Percentiles rank a stretch among this genome's conserved stretches.
phyloP scores from a whole-genome alignment of 2,888 invertebrate species.

The Leucoptera coffeella region DNA sequence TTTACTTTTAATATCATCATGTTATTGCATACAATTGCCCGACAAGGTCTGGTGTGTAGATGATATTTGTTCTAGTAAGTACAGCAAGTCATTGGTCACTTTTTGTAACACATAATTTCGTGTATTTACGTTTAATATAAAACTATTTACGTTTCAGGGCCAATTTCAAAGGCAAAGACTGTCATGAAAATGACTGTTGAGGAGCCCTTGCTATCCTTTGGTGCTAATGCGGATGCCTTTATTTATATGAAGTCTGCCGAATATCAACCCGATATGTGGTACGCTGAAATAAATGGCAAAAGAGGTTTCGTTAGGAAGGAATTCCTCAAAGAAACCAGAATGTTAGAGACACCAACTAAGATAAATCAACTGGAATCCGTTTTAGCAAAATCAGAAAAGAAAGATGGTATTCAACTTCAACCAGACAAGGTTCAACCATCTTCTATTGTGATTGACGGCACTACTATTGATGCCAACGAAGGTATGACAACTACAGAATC shows the following conservation, averaged over 20 bases:
- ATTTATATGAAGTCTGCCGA: slow-evolving; percentile 70
- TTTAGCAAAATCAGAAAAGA: slow-evolving; percentile 12
- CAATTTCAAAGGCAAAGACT: slow-evolving; percentile 58
- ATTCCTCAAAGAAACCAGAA: slow-evolving; percentile 55
- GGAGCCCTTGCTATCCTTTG: slow-evolving; percentile 56
- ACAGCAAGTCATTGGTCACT: not conserved
- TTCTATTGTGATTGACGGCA: slow-evolving; percentile 61
- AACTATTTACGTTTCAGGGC: slow-evolving; percentile 31
- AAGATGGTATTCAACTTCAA: too few relatives aligned
- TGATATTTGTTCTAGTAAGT: slow-evolving; percentile 62
- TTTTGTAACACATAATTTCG: not conserved
- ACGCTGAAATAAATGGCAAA: slow-evolving; percentile 60
- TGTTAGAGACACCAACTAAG: slow-evolving; percentile 21
- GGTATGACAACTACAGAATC: not conserved
- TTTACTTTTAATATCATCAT: slow-evolving; percentile 22
- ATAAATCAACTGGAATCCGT: slow-evolving; percentile 7
- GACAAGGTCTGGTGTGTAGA: slow-evolving; percentile 67
- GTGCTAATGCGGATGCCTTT: slow-evolving; percentile 44
- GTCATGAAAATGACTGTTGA: slow-evolving; percentile 49
- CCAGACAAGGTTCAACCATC: slow-evolving; percentile 33
- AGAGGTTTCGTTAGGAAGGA: slow-evolving; percentile 59
- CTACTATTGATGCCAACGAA: slow-evolving; percentile 48
- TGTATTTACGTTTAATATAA: slow-evolving; percentile 2
- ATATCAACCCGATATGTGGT: slow-evolving; percentile 57
- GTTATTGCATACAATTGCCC: slow-evolving; percentile 48